A percentile compares a stretch with the other conserved stretches of the same genome.
Conservation (phyloP, 2,797 vertebrate species). For the Ibycter americanus region DNA sequence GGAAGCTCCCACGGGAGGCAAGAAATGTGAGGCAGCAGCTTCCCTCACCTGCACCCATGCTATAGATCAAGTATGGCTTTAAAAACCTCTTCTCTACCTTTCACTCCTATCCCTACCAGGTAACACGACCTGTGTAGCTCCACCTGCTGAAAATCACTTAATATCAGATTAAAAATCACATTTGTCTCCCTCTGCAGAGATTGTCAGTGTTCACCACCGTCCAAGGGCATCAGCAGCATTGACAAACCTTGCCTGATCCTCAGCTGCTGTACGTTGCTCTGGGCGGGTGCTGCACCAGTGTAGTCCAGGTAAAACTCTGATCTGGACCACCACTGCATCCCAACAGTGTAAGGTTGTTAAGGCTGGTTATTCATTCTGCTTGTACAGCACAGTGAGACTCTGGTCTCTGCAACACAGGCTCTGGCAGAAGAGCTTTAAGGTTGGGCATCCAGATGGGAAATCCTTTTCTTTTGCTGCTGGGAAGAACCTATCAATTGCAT, state of each 20-base stretch:
- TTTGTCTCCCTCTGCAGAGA: not conserved
- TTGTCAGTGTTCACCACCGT: accelerated
- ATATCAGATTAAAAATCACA: not conserved
- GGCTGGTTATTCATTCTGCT: not conserved
- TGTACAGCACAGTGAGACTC: not conserved
- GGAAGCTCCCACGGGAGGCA: not conserved
- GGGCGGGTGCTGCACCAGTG: not conserved
- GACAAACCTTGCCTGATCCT: no score
- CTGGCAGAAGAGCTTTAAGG: not conserved
- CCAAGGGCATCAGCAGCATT: not conserved
- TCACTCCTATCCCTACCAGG: not conserved
- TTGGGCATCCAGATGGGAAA: not conserved
- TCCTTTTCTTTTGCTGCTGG: not conserved
- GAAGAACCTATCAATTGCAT: not conserved
- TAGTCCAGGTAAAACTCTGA: not conserved
- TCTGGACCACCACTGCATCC: not conserved
- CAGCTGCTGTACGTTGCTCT: not conserved
- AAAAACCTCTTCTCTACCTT: not conserved
- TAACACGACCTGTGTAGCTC: not conserved
- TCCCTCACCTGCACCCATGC: not conserved
- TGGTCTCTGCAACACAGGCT: not conserved
- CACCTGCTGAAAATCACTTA: not conserved
- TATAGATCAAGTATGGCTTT: not conserved
- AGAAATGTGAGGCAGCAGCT: not conserved
- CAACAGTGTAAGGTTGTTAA: not conserved